Evolutionary conservation across 2,113 vertebrate genomes (phyloP), one percentile per base, ranked within the genome.

Genomic region (Pimephales promelas): DNA sequence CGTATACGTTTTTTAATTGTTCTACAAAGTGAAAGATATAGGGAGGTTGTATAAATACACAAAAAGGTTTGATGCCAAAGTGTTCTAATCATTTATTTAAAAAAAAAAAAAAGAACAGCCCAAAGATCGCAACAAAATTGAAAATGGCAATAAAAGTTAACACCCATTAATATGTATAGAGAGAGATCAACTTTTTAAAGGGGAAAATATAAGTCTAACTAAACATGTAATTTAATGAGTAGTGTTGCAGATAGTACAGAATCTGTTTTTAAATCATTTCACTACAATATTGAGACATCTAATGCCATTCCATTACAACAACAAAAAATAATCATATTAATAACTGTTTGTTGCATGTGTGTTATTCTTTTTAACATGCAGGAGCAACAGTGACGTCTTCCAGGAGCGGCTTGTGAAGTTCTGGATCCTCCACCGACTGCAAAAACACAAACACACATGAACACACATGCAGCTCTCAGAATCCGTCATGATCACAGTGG

Each of bases 401-500:
- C 82, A 90, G 56, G 2, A 91, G 91, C 0, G 89, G 86, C 64
- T 83, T 85, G 84, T 34, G 43, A 2, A 13, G 16, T 57, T 92
- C 90, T 52, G 85, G 66, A 18, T 93, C 91, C 40, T 40, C 36
- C 36, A 40, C 36, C 1, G 36, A 40, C 45, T 52, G 26, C 45
- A 83, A 57, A 73, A 80, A 2, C 54, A 82, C 26, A 86, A 4
- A 31, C 18, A 49, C 68, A 47, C 52, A 52, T 80, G 5, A 40
- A 45, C 1, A 40, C 45, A 79, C 59, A 73, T 2, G 10, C 34
- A n/a, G 18, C 4, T 40, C 64, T 40, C 64, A 40, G 64, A 79
- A 80, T 57, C 20, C 14, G 2, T 61, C 9, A 34, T 1, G 18
- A 76, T 76, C 47, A 28, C 20, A 24, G n/a, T 43, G 20, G 68